Conservation (phyloP, 92 coral and sea anemone species). For the Epizoanthus scotinus region DNA sequence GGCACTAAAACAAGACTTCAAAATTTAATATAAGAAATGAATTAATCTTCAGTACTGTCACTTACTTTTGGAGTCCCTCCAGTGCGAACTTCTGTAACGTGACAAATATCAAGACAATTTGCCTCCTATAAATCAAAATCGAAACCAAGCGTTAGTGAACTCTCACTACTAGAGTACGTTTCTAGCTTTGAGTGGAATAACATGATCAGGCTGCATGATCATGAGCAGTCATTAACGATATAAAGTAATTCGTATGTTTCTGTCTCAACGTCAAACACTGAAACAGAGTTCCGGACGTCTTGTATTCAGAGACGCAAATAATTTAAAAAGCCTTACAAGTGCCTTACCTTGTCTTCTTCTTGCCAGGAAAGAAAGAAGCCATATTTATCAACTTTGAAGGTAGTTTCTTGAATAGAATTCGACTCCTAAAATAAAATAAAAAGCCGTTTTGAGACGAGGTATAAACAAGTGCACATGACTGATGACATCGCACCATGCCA, state of each 20-base stretch:
- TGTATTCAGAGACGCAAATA: neutral
- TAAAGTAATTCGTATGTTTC: neutral
- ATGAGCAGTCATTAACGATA: neutral
- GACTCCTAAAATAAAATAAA: constrained; percentile 74
- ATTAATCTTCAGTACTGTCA: neutral
- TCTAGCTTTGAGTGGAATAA: neutral
- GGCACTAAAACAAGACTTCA: too few species aligned
- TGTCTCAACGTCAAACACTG: too few species aligned
- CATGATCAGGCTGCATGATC: too few species aligned
- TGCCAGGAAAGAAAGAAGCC: constrained; percentile 95
- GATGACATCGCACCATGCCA: constrained; percentile 19
- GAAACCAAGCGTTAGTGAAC: constrained; percentile 19
- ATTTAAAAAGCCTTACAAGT: neutral
- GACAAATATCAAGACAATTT: constrained; percentile 69
- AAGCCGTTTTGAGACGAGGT: constrained; percentile 12
- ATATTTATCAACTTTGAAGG: constrained; percentile 80
- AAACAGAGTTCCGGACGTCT: neutral
- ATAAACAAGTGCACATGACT: constrained; percentile 32
- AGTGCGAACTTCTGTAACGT: constrained; percentile 75
- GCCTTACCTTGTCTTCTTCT: constrained; percentile 87
- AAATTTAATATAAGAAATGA: neutral
- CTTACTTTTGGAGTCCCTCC: constrained; percentile 85
- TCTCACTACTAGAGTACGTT: neutral
- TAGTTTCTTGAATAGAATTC: constrained; percentile 56
- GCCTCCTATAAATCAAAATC: constrained; percentile 58